Conservation (phyloP, 2,888 invertebrate genomes). For the Alsophila aescularia region DNA sequence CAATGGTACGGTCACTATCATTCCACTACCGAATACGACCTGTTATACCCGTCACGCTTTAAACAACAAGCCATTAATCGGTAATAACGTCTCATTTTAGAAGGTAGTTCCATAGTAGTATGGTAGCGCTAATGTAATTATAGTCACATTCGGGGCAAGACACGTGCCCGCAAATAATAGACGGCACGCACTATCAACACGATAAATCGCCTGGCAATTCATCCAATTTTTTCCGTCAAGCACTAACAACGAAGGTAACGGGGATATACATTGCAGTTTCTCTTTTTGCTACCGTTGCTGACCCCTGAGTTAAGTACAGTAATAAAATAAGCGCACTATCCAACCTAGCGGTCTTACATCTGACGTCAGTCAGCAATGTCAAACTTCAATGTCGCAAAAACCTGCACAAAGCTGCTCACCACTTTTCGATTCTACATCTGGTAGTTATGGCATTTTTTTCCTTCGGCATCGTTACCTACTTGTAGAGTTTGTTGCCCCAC, state of each 20-base stretch:
- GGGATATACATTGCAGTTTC: constrained; percentile 40
- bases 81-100: constrained; percentile 24
- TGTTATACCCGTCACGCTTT: constrained; percentile 25
- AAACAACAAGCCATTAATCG: constrained; percentile 26
- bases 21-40: constrained; percentile 14
- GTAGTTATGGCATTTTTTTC: constrained; percentile 21
- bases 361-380: constrained; percentile 6
- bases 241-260: constrained; percentile 38
- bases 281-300: constrained; percentile 47
- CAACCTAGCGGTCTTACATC: not conserved
- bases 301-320: constrained; percentile 37
- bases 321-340: constrained; percentile 3
- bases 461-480: constrained; percentile 6
- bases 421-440: constrained; percentile 2
- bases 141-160: constrained; percentile 51
- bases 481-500: constrained; percentile 22
- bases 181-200: constrained; percentile 40
- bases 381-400: not conserved
- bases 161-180: constrained; percentile 38
- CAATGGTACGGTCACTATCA: constrained; percentile 29
- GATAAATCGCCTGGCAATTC: constrained; percentile 48
- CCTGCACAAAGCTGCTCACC: not conserved
- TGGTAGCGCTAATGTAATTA: constrained; percentile 44
- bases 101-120: too few relatives aligned
- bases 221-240: constrained; percentile 55